Evolutionary conservation across 2,888 invertebrate genomes (phyloP).

Genomic region (Dendrolimus houi): DNA sequence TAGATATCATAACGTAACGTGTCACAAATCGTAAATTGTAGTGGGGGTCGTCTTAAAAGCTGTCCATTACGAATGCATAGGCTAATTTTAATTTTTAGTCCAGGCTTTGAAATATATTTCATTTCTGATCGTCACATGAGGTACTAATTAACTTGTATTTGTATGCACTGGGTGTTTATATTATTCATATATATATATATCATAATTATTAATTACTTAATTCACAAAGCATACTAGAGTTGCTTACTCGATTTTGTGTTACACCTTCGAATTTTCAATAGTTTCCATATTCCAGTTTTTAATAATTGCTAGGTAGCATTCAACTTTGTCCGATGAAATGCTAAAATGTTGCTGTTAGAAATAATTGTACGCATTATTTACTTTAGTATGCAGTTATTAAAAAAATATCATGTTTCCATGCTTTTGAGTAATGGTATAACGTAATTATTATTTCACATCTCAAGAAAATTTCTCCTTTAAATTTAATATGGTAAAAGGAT

Average conservation of each 20-base stretch:
- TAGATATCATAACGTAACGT: neutral
- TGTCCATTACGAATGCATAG: constrained; percentile 47
- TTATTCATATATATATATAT: constrained; percentile 32
- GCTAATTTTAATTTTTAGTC: constrained; percentile 48
- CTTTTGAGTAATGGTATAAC: too few species aligned
- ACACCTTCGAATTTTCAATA: neutral
- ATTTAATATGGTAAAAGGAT: too few species aligned
- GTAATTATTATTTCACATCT: too few species aligned
- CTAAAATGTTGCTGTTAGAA: too few species aligned
- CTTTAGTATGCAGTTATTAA: too few species aligned
- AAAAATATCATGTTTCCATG: too few species aligned
- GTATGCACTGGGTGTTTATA: constrained; percentile 68
- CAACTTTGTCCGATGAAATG: too few species aligned
- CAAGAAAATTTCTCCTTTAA: too few species aligned
- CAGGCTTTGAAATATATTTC: constrained; percentile 47
- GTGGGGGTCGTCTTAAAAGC: constrained; percentile 20
- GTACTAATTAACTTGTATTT: constrained; percentile 52
- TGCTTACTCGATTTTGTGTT: constrained; percentile 66
- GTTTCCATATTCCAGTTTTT: too few species aligned
- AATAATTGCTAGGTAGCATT: too few species aligned
- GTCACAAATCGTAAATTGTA: neutral
- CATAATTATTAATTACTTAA: constrained; percentile 10
- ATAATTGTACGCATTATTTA: too few species aligned
- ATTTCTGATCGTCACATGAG: constrained; percentile 38
- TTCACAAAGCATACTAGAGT: constrained; percentile 40